phyloP scores from a whole-genome alignment of 2,888 invertebrate species.

The Cactoblastis cactorum region DNA sequence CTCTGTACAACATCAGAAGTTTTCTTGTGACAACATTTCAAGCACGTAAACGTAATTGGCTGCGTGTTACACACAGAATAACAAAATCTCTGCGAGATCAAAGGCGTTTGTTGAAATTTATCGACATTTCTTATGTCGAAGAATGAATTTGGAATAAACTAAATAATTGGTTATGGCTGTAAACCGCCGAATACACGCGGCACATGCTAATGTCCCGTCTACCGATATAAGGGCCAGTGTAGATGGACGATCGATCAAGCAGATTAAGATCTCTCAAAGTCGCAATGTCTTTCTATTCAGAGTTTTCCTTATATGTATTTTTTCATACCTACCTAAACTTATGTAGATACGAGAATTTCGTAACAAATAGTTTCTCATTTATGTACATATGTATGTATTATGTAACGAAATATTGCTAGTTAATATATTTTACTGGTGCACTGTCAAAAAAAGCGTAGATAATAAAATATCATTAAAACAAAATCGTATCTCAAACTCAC shows the following conservation, averaged over 20 bases:
- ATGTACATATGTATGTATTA: too few relatives aligned
- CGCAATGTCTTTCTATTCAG: not conserved
- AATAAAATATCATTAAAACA: too few relatives aligned
- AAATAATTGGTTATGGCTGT: slow-evolving; percentile 42
- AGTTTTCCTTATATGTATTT: not conserved
- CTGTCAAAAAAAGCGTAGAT: too few relatives aligned
- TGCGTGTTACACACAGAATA: slow-evolving; percentile 63
- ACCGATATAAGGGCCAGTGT: slow-evolving; percentile 1
- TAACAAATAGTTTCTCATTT: too few relatives aligned
- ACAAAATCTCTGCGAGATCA: slow-evolving; percentile 69
- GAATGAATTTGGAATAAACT: slow-evolving; percentile 56
- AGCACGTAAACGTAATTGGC: slow-evolving; percentile 72
- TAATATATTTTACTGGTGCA: too few relatives aligned
- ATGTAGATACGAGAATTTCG: too few relatives aligned
- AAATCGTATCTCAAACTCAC: not conserved
- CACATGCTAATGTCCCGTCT: slow-evolving; percentile 46
- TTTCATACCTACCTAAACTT: not conserved
- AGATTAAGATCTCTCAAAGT: not conserved
- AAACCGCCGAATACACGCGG: slow-evolving; percentile 35
- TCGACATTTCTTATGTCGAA: slow-evolving; percentile 58
- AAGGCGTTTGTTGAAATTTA: slow-evolving; percentile 76
- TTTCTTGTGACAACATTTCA: slow-evolving; percentile 58
- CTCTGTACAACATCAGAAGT: slow-evolving; percentile 43
- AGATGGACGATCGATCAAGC: slow-evolving; percentile 2
- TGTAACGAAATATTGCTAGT: too few relatives aligned